Conservation (phyloP, 2,888 invertebrate genomes). For the Galerucella nymphaeae region DNA sequence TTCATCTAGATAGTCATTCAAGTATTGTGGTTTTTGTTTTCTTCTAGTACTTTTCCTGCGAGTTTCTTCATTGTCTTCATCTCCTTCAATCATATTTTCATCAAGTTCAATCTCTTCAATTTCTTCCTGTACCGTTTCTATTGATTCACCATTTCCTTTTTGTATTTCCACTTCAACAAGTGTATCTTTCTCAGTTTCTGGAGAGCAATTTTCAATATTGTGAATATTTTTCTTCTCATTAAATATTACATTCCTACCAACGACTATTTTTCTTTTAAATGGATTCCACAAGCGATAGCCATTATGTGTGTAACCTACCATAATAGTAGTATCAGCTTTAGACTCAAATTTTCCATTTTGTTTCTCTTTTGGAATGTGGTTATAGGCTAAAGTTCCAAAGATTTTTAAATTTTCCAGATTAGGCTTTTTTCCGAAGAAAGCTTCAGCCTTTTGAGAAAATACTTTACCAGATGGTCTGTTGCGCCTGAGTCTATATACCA, state of each 20-base stretch:
- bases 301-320: neutral
- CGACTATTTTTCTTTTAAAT: neutral
- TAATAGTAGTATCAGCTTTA: neutral
- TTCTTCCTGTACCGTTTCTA: neutral
- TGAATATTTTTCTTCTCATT: neutral
- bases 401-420: constrained; percentile 9
- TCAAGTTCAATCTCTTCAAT: constrained; percentile 2
- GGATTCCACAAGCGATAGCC: too few species aligned
- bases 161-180: neutral
- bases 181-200: neutral
- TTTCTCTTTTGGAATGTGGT: neutral
- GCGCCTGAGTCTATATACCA: neutral
- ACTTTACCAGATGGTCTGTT: neutral
- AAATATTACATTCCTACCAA: constrained; percentile 4
- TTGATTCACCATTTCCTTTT: neutral
- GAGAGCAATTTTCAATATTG: neutral
- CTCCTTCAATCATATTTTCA: neutral
- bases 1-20: constrained; percentile 1
- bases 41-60: neutral
- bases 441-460: constrained; percentile 1
- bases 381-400: constrained; percentile 22
- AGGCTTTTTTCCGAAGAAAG: too few species aligned
- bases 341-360: constrained; percentile 20
- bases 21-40: constrained; percentile 1
- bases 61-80: neutral